Conservation (phyloP, 2,797 vertebrate species). For the Semaprochilodus insignis region DNA sequence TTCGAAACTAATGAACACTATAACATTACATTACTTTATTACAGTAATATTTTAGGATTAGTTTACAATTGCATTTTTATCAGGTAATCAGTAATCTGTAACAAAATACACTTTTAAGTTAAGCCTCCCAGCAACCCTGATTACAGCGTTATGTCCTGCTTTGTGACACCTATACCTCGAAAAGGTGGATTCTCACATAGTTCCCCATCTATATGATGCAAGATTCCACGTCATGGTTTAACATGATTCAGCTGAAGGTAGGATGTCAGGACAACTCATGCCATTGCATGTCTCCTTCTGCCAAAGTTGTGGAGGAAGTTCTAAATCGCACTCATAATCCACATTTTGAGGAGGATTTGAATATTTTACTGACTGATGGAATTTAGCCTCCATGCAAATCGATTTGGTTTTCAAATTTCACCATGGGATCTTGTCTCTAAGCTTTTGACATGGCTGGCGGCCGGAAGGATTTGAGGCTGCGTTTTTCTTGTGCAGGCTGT, state of each 20-base stretch:
- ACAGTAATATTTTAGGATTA: too few relatives aligned
- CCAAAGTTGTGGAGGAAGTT: slow-evolving; percentile 35
- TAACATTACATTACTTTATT: too few relatives aligned
- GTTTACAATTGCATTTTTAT: too few relatives aligned
- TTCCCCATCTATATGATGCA: slow-evolving; percentile 17
- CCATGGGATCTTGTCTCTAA: slow-evolving; percentile 53
- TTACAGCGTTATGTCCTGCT: too few relatives aligned
- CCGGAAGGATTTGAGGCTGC: slow-evolving; percentile 46
- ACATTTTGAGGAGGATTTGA: slow-evolving; percentile 53
- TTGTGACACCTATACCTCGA: neutral
- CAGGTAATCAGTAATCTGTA: too few relatives aligned
- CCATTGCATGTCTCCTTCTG: slow-evolving; percentile 15
- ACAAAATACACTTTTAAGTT: too few relatives aligned
- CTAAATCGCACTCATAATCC: slow-evolving; percentile 51
- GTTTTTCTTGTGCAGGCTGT: slow-evolving; percentile 32
- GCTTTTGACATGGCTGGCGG: slow-evolving; percentile 51
- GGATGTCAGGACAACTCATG: slow-evolving; percentile 20
- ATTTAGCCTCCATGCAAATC: slow-evolving; percentile 59
- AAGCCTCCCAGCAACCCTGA: too few relatives aligned
- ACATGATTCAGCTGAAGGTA: slow-evolving; percentile 23
- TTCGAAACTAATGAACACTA: too few relatives aligned
- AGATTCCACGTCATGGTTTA: slow-evolving; percentile 1
- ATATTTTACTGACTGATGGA: slow-evolving; percentile 61
- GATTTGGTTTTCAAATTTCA: slow-evolving; percentile 59
- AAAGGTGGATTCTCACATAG: neutral